Percentiles rank a stretch among this genome's conserved stretches.
Conservation (phyloP, 2,797 vertebrate genomes). For the Myripristis jacobus region DNA sequence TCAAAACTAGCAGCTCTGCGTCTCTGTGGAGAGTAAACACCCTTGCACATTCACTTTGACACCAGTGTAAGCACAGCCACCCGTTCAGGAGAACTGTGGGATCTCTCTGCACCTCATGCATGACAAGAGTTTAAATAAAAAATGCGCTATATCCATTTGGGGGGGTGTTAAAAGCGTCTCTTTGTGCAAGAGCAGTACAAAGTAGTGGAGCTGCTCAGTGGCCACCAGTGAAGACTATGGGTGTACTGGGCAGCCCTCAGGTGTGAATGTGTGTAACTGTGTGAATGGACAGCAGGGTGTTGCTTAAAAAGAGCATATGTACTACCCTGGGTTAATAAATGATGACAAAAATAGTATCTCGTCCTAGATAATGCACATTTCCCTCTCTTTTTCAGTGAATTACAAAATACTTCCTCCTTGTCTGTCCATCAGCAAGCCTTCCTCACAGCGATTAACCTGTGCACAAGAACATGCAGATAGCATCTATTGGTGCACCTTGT, state of each 20-base stretch:
- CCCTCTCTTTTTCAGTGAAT: slow-evolving; percentile 1
- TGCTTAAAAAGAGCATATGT: too few relatives aligned
- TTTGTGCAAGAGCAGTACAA: too few relatives aligned
- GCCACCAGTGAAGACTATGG: too few relatives aligned
- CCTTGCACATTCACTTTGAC: slow-evolving; percentile 18
- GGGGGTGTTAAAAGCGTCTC: too few relatives aligned
- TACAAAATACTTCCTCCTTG: neutral
- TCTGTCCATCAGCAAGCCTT: slow-evolving; percentile 50
- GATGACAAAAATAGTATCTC: too few relatives aligned
- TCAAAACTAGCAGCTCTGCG: slow-evolving; percentile 60
- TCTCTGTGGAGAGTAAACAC: slow-evolving; percentile 57
- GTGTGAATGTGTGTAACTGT: too few relatives aligned
- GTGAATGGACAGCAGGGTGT: too few relatives aligned
- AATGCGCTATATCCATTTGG: neutral
- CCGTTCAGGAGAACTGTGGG: neutral
- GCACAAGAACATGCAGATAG: slow-evolving; percentile 45
- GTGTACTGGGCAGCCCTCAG: too few relatives aligned
- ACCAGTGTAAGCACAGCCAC: neutral
- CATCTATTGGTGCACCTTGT: slow-evolving; percentile 47
- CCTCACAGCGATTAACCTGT: slow-evolving; percentile 49
- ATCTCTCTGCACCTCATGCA: neutral
- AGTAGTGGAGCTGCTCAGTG: too few relatives aligned
- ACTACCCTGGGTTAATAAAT: too few relatives aligned
- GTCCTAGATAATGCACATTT: neutral
- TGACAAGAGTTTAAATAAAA: neutral